These are phyloP conservation scores for Phocoena sinus DNA, from an alignment of 2,113 vertebrate genomes.

Conservation along the genomic window DNA sequence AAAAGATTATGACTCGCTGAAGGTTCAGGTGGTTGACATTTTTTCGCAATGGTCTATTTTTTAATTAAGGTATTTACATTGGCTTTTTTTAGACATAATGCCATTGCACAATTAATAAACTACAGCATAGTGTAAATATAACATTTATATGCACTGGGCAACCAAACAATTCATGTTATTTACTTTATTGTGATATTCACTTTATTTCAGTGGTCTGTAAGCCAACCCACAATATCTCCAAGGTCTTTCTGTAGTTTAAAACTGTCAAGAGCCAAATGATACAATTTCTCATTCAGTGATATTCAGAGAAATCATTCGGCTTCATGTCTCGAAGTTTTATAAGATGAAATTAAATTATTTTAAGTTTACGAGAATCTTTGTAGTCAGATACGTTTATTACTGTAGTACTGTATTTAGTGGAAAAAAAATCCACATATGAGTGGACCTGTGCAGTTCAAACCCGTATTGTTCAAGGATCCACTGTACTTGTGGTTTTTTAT, in stretches of 20 bases:
- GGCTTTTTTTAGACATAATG: not conserved
- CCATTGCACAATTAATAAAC: not conserved
- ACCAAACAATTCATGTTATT: not conserved
- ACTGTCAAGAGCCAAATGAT: not conserved
- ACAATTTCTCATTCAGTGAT: not conserved
- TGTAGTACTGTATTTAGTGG: too few relatives aligned
- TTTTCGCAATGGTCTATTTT: not conserved
- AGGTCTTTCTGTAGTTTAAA: not conserved
- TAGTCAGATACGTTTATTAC: not conserved
- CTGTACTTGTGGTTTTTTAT: constrained; percentile 1
- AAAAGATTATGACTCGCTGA: not conserved
- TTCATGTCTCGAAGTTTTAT: not conserved
- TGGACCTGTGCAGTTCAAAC: too few relatives aligned
- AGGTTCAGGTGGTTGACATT: not conserved
- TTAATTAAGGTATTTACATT: not conserved
- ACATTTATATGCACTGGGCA: not conserved
- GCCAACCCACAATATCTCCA: not conserved
- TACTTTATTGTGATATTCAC: not conserved
- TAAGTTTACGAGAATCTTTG: constrained; percentile 1
- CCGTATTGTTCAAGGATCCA: too few relatives aligned
- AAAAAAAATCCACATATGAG: too few relatives aligned
- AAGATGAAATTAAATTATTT: constrained; percentile 37
- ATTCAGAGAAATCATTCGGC: constrained; percentile 22
- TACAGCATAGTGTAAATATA: not conserved
- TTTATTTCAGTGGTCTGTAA: not conserved